These are phyloP conservation scores for Aix galericulata DNA, from an alignment of 2,113 vertebrate species.

Conservation along the genomic window DNA sequence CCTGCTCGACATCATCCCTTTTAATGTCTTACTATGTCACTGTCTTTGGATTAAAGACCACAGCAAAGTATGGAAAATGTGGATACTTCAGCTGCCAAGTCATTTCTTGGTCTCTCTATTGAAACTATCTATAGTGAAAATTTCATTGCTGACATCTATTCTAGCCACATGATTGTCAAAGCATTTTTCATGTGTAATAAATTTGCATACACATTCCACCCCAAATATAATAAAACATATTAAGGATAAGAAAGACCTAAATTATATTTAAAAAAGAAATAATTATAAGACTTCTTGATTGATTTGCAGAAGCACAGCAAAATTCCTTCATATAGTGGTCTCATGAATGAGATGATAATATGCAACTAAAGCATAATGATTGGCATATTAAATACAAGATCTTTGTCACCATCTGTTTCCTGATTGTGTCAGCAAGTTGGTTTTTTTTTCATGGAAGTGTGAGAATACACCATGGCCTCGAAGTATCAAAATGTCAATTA, in stretches of 20 bases:
- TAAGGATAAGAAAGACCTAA: constrained; percentile 66
- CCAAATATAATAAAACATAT: constrained; percentile 62
- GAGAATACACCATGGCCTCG: constrained; percentile 84
- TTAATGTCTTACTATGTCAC: constrained; percentile 54
- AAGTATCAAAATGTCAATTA: constrained; percentile 87
- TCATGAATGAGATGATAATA: constrained; percentile 82
- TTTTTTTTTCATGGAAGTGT: constrained; percentile 81
- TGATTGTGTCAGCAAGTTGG: constrained; percentile 84
- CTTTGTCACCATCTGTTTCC: constrained; percentile 86
- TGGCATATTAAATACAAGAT: constrained; percentile 84
- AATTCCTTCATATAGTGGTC: constrained; percentile 81
- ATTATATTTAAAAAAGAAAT: constrained; percentile 31
- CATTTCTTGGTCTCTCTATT: constrained; percentile 52
- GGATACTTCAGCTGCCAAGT: constrained; percentile 59
- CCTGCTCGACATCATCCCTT: constrained; percentile 58
- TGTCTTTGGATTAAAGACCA: constrained; percentile 51
- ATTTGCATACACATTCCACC: constrained; percentile 56
- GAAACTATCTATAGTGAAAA: constrained; percentile 38
- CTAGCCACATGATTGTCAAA: constrained; percentile 49
- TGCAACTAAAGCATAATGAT: constrained; percentile 83
- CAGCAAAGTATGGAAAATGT: constrained; percentile 43
- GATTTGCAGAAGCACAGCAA: constrained; percentile 73
- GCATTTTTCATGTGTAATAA: constrained; percentile 40
- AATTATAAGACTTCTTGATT: constrained; percentile 70
- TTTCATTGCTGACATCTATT: constrained; percentile 55